Base-by-base conservation (phyloP, 2,113 vertebrate species). In the Coptodon rendalli region DNA sequence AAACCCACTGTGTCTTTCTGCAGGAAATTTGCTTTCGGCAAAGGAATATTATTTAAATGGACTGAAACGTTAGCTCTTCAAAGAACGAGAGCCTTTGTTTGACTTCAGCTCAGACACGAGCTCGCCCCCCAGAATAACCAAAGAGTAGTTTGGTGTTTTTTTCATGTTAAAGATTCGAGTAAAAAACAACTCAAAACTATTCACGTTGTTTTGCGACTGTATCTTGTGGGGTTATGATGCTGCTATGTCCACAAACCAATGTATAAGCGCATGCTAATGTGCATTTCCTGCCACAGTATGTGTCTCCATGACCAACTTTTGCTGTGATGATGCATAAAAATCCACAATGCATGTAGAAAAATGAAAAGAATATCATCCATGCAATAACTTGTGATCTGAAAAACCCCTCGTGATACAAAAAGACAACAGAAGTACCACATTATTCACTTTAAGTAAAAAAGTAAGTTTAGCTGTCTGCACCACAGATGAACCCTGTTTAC, bases 21-120 rank as follows among this genome's bases (percentile, higher is more conserved):
- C 61, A 82, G 40, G 56, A 86, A 83, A 83, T 76, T 10, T 6
- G 3, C 73, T 83, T 83, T 84, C 50, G 59, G 79, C 73, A 73
- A 34, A 9, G 40, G 9, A 87, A 29, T 61, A 81, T 89, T 84
- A 89, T 91, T 88, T 61, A 90, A 86, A 89, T 89, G 57, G 54
- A 81, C 85, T 12, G 6, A 86, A 83, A 68, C 19, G 11, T 57
- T 48, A 83, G 61, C 43, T 82, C 45, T 5, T 82, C 29, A 82
- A 40, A 52, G 76, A 91, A 48, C 36, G 2, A 6, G 3, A 83
- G 61, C 9, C 9, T 80, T 56, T 82, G 19, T 66, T 45, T 61
- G 29, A 61, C 14, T 57, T 63, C 29, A 13, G 36, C 22, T 71
- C n/a, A 57, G 52, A 7, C 24, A 19, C 6, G 12, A 34, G 9